A percentile compares a stretch with the other conserved stretches of the same genome.
These are phyloP conservation scores for Nothobranchius furzeri DNA, from an alignment of 2,113 vertebrate genomes.

Conservation along the genomic window DNA sequence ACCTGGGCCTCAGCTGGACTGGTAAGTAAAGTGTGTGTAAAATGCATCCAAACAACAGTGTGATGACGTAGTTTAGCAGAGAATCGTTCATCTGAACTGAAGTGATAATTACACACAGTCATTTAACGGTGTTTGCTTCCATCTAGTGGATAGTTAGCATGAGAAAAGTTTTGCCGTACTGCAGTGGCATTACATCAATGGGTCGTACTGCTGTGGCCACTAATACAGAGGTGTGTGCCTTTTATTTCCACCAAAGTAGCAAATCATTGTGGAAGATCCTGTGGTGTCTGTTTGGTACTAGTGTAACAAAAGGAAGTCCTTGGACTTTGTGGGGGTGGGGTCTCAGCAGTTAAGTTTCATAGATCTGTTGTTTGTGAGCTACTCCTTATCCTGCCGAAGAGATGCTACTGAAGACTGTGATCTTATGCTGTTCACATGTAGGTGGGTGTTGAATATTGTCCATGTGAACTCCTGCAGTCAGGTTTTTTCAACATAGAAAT, in stretches of 20 bases:
- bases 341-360: no score
- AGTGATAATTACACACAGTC: background rate
- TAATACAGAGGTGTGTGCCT: background rate
- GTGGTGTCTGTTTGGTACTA: no score
- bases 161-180: slow-evolving; percentile 6
- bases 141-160: slow-evolving; percentile 42
- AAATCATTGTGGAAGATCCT: no score
- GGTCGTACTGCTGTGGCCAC: slow-evolving; percentile 3
- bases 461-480: background rate
- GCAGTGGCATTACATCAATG: slow-evolving; percentile 47
- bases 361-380: no score
- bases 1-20: slow-evolving; percentile 99
- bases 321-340: no score
- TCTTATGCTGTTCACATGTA: no score
- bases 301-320: no score
- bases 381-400: no score
- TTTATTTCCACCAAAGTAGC: background rate
- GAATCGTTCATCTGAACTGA: no score
- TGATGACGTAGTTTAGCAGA: background rate
- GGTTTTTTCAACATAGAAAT: no score
- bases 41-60: background rate
- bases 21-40: slow-evolving; percentile 79
- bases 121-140: slow-evolving; percentile 47
- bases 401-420: no score
- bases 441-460: background rate